These are phyloP conservation scores for Cossypha polioptera DNA, from an alignment of 2,797 vertebrate species.

Conservation along the genomic window DNA sequence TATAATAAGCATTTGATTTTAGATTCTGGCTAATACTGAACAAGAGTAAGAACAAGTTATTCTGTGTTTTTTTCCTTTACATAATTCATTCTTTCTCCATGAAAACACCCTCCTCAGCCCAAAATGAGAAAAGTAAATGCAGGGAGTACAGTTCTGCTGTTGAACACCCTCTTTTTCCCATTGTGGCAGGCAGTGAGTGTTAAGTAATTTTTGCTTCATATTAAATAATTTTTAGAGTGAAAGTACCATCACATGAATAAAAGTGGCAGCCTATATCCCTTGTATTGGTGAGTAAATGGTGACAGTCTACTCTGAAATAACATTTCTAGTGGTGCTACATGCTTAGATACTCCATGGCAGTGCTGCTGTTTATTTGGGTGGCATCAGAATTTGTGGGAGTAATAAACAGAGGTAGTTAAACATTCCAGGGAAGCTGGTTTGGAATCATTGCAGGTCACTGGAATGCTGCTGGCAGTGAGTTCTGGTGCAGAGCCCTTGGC, in stretches of 20 bases:
- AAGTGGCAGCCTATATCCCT: background rate
- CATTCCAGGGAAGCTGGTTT: background rate
- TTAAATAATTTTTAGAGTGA: background rate
- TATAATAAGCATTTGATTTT: background rate
- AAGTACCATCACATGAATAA: background rate
- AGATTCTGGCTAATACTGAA: background rate
- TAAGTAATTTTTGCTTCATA: background rate
- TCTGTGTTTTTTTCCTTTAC: background rate
- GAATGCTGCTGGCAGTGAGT: accelerated
- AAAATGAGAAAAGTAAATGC: background rate
- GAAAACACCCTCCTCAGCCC: background rate
- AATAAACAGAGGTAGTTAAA: background rate
- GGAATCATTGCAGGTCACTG: background rate
- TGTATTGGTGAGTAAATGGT: background rate
- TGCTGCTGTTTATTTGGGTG: background rate
- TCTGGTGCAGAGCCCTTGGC: background rate
- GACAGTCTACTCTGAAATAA: background rate
- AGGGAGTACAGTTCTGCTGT: background rate
- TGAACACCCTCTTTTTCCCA: background rate
- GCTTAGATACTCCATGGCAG: background rate
- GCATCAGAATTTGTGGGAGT: background rate
- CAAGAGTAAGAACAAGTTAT: background rate
- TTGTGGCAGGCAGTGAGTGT: background rate
- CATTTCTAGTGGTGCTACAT: background rate
- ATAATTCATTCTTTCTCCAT: background rate